These are phyloP conservation scores for Ferdinandea cuprea DNA, from an alignment of 2,888 invertebrate genomes.

Conservation along the genomic window DNA sequence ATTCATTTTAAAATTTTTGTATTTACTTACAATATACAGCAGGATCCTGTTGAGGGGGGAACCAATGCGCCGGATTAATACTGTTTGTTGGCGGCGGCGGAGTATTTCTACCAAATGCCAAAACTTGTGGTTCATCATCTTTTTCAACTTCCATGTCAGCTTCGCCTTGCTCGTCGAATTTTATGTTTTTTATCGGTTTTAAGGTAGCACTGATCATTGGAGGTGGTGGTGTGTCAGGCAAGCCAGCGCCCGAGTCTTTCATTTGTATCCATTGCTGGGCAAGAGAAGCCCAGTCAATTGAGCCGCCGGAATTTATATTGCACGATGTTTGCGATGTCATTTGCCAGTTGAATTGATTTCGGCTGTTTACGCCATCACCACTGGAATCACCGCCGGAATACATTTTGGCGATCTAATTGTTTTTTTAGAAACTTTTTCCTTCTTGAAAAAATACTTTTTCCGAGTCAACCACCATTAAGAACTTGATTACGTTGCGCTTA, in stretches of 20 bases:
- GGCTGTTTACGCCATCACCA: conserved; percentile 79
- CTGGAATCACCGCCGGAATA: conserved; percentile 81
- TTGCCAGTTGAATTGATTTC: conserved; percentile 89
- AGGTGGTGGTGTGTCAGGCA: conserved; percentile 86
- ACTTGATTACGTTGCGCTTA: conserved; percentile 6
- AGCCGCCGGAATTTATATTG: conserved; percentile 83
- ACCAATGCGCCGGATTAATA: conserved; percentile 23
- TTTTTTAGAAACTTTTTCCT: conserved; percentile 19
- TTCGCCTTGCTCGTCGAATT: conserved; percentile 89
- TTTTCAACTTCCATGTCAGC: conserved; percentile 94
- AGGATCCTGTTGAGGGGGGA: conserved; percentile 15
- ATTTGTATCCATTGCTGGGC: conserved; percentile 99
- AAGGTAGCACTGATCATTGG: conserved; percentile 78
- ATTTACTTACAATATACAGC: conserved; percentile 37
- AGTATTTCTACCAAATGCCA: conserved; percentile 31
- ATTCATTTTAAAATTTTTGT: not conserved
- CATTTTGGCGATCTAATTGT: conserved; percentile 74
- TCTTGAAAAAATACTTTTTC: conserved; percentile 19
- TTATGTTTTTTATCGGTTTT: conserved; percentile 74
- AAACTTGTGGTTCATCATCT: conserved; percentile 84
- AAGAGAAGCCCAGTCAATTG: conserved; percentile 97
- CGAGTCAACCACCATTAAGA: conserved; percentile 51
- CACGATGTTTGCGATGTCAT: conserved; percentile 84
- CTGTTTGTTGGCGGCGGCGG: conserved; percentile 13
- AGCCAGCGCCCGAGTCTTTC: conserved; percentile 86